A percentile compares a stretch with the other conserved stretches of the same genome.
These are phyloP conservation scores for Vidua macroura DNA, from an alignment of 2,113 vertebrate species.

Conservation along the genomic window DNA sequence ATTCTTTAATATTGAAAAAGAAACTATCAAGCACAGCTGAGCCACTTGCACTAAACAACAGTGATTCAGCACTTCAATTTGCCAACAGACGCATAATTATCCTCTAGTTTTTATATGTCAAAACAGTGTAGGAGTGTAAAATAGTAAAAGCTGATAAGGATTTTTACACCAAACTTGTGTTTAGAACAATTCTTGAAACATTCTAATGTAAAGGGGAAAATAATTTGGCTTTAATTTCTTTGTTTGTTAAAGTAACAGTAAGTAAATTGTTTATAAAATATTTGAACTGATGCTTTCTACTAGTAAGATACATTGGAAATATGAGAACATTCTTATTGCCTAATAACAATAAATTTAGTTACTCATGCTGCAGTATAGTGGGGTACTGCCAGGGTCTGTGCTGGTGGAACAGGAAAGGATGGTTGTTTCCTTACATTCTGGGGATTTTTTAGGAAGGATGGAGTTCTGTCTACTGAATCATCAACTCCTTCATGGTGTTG, in stretches of 20 bases:
- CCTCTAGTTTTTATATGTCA: not conserved
- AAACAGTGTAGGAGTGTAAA: conserved; percentile 41
- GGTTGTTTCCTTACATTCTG: not conserved
- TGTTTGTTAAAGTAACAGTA: not conserved
- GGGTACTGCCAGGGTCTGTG: not conserved
- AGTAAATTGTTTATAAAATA: not conserved
- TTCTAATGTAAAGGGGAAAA: not conserved
- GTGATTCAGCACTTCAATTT: conserved; percentile 42
- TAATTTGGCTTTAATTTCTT: not conserved
- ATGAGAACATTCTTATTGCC: not conserved
- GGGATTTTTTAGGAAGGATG: not conserved
- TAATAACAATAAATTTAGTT: not conserved
- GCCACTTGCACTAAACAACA: not conserved
- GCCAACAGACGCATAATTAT: conserved; percentile 33
- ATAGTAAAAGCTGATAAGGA: not conserved
- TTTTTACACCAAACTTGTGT: not conserved
- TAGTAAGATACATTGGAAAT: not conserved
- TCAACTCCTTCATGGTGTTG: not conserved
- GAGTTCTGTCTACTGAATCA: not conserved
- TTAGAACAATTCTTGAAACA: not conserved
- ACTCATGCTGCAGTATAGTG: not conserved
- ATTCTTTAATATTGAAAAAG: not conserved
- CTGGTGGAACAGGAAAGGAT: not conserved
- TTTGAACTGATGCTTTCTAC: not conserved
- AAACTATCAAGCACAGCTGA: not conserved